Evolutionary conservation across 2,797 vertebrate genomes (phyloP).

Genomic region (Danionella dracula): DNA sequence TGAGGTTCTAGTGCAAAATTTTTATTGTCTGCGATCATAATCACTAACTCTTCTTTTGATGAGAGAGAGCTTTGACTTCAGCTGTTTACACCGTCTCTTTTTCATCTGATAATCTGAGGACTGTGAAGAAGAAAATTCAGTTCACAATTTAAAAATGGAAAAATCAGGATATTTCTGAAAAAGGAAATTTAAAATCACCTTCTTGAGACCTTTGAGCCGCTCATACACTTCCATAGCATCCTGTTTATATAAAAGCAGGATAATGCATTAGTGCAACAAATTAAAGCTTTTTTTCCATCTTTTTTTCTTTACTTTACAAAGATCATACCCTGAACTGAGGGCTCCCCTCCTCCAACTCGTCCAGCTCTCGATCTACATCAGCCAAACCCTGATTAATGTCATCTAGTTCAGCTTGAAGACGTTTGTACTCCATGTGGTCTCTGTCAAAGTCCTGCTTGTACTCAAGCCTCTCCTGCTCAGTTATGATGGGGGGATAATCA

Average conservation of each 20-base stretch:
- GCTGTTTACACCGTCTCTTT: constrained; percentile 74
- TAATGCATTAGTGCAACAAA: neutral
- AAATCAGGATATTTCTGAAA: neutral
- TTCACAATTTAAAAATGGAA: no score
- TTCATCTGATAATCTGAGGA: constrained; percentile 76
- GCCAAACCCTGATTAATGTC: constrained; percentile 67
- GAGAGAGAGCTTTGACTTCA: constrained; percentile 79
- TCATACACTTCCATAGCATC: constrained; percentile 69
- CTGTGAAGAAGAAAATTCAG: no score
- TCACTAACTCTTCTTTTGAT: constrained; percentile 83
- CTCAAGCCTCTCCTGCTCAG: constrained; percentile 67
- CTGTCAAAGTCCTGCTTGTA: constrained; percentile 78
- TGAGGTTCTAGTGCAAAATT: neutral
- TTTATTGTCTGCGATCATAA: constrained; percentile 72
- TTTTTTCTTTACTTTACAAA: no score
- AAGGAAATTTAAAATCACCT: constrained; percentile 50
- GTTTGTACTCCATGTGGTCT: constrained; percentile 74
- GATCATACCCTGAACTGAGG: constrained; percentile 76
- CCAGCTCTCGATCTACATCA: constrained; percentile 66
- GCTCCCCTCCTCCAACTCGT: constrained; percentile 64
- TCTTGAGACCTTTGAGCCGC: constrained; percentile 70
- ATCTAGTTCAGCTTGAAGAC: constrained; percentile 74
- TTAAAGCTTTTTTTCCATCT: no score
- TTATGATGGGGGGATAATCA: constrained; percentile 68
- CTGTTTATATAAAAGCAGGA: constrained; percentile 50